Evolutionary conservation across 2,797 vertebrate species (phyloP).

Genomic region (Lepus oiostolus): DNA sequence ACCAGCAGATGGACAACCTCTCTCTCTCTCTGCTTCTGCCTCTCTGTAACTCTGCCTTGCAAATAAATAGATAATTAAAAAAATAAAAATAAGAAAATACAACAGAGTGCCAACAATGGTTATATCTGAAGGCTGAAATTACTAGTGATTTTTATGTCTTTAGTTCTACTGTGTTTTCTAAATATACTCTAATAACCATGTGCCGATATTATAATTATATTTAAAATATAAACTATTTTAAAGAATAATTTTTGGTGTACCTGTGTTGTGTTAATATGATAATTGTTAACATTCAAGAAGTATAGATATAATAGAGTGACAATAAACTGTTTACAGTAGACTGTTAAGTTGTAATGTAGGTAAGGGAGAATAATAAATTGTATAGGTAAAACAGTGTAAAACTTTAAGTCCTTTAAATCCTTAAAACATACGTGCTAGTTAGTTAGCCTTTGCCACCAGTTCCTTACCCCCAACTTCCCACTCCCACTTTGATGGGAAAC

Average conservation of each 20-base stretch:
- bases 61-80: background rate
- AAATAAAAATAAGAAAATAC: constrained; percentile 1
- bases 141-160: constrained; percentile 44
- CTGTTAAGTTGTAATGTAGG: background rate
- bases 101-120: constrained; percentile 44
- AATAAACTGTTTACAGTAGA: constrained; percentile 46
- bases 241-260: constrained; percentile 46
- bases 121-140: constrained; percentile 43
- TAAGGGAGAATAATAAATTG: too few relatives aligned
- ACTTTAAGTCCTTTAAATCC: constrained; percentile 36
- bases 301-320: background rate
- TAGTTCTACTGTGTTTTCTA: constrained; percentile 57
- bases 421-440: background rate
- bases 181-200: constrained; percentile 47
- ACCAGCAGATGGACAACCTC: too few relatives aligned
- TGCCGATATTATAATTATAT: constrained; percentile 59
- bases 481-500: background rate
- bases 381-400: too few relatives aligned
- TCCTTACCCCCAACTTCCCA: background rate
- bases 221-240: constrained; percentile 54
- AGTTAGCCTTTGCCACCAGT: background rate
- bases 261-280: constrained; percentile 57
- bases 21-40: too few relatives aligned
- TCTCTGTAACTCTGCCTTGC: too few relatives aligned
- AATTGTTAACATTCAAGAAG: constrained; percentile 47